Conservation (phyloP, 2,113 vertebrate genomes). For the Chaetorhynchus papuensis region DNA sequence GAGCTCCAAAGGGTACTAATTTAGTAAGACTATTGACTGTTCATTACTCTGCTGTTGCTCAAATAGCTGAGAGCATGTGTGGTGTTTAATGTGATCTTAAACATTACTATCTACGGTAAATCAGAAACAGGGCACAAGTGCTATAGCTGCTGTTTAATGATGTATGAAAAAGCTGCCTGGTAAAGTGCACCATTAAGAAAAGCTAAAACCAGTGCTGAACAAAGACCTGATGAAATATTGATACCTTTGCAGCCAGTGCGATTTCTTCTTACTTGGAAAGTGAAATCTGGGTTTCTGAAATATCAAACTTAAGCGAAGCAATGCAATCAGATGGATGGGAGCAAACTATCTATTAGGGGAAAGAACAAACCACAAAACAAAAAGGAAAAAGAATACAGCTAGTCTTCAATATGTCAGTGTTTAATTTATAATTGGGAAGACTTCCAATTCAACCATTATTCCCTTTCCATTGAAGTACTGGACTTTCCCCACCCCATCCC, state of each 20-base stretch:
- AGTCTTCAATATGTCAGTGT: neutral
- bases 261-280: conserved; percentile 48
- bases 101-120: conserved; percentile 76
- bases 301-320: conserved; percentile 6
- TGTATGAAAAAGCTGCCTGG: conserved; percentile 81
- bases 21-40: conserved; percentile 71
- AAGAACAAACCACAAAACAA: neutral
- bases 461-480: neutral
- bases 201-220: conserved; percentile 70
- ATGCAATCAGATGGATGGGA: neutral
- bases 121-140: conserved; percentile 69
- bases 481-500: neutral
- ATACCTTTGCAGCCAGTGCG: conserved; percentile 66
- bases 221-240: conserved; percentile 73
- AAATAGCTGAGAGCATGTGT: conserved; percentile 70
- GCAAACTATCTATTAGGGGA: neutral
- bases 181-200: conserved; percentile 90
- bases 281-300: neutral
- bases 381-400: neutral
- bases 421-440: neutral
- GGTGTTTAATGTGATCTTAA: conserved; percentile 74
- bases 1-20: conserved; percentile 62
- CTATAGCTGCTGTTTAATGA: conserved; percentile 84
- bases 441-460: neutral
- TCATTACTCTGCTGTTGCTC: conserved; percentile 70